A percentile compares a stretch with the other conserved stretches of the same genome.
Evolutionary conservation across 2,888 invertebrate genomes (phyloP).

Genomic region (Drosophila rubida): DNA sequence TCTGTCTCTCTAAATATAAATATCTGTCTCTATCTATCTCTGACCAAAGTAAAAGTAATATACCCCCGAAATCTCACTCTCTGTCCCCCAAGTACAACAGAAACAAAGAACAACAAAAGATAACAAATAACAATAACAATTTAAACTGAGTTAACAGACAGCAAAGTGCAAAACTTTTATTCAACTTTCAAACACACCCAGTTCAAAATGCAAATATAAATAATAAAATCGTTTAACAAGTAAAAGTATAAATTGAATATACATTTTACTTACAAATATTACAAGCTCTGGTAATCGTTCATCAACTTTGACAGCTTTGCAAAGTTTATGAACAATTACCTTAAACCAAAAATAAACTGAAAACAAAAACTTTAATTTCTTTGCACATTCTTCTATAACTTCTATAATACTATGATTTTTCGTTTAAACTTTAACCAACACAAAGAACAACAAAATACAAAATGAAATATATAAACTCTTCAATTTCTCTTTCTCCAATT

Average conservation of each 20-base stretch:
- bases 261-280: slow-evolving; percentile 36
- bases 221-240: slow-evolving; percentile 32
- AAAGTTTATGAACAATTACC: slow-evolving; percentile 45
- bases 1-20: slow-evolving; percentile 9
- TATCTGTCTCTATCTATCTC: slow-evolving; percentile 3
- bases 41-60: slow-evolving; percentile 34
- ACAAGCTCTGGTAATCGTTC: slow-evolving; percentile 34
- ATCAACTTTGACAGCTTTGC: slow-evolving; percentile 34
- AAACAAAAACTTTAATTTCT: slow-evolving; percentile 46
- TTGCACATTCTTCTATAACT: slow-evolving; percentile 32
- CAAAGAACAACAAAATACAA: slow-evolving; percentile 48
- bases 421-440: slow-evolving; percentile 39
- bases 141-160: slow-evolving; percentile 51
- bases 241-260: slow-evolving; percentile 16
- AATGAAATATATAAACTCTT: slow-evolving; percentile 68
- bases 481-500: slow-evolving; percentile 80
- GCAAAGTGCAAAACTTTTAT: slow-evolving; percentile 52
- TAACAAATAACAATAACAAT: slow-evolving; percentile 48
- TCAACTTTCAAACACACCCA: slow-evolving; percentile 82
- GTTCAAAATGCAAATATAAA: slow-evolving; percentile 83
- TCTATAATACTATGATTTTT: slow-evolving; percentile 53
- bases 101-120: slow-evolving; percentile 46
- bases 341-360: not conserved
- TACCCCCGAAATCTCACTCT: slow-evolving; percentile 16
- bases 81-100: slow-evolving; percentile 44